Base-by-base conservation (phyloP, 2,888 invertebrate species). In the Ischnura elegans region DNA sequence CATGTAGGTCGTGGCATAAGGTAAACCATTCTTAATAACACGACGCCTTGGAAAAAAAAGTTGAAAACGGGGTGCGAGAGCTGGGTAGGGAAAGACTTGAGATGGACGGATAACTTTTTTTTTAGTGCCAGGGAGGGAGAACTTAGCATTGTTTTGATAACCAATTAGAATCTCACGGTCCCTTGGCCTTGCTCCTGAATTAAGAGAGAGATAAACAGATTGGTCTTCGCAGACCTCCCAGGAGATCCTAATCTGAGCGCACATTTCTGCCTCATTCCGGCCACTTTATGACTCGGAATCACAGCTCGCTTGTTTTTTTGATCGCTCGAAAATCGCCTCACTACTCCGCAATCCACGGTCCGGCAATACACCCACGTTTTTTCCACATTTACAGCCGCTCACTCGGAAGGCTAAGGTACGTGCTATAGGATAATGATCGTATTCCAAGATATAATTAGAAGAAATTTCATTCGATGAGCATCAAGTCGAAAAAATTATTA, bases 271-370 rank as follows among this genome's bases (percentile, higher is more conserved):
- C 90, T 87, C 87, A 55, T 87, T 87, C 47, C 16, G 87, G 46
- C 87, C 61, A 55, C 87, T 87, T 87, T 87, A 87, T 87, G 87
- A 87, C 87, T 87, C 87, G 45, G 86, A 86, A 86, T 45, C 43
- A 55, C 42, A 55, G n/a, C 42, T n/a, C 87, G 86, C 45, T 86
- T n/a, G 86, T n/a, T 86, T 86, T 47, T n/a, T 25, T 55, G 42
- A 87, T 87, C 87, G 87, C 87, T 55, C 55, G 55, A 51, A 46
- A 87, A 87, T 61, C 55, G 36, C 55, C 55, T 87, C 36, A 19
- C 2, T 45, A 45, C n/a, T 45, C n/a, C 19, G 8, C 25, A 43
- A n/a, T 42, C 87, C 21, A 13, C 42, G 10, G 55, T 42, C 2
- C 55, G 42, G 55, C 25, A 55, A 87, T 87, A 42, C 43, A 19